phyloP scores from a whole-genome alignment of 2,888 invertebrate genomes.

The Lysandra coridon region DNA sequence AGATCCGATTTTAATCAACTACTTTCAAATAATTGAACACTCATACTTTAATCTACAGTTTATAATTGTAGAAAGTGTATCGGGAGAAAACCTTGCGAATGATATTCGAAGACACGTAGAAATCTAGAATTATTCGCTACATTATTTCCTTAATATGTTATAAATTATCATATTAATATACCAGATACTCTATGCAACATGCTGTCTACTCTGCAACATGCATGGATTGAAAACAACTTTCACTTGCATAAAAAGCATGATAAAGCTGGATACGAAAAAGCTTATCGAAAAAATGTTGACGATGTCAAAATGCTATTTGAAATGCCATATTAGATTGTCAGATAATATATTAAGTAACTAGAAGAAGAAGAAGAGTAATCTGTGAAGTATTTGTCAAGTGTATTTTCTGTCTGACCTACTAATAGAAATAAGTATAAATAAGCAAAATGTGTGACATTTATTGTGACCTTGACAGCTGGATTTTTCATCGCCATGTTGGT shows the following conservation, averaged over 20 bases:
- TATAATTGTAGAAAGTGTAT: constrained; percentile 17
- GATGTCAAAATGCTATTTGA: constrained; percentile 9
- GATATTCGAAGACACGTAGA: constrained; percentile 22
- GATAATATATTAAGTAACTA: neutral
- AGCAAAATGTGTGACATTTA: constrained; percentile 17
- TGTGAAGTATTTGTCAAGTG: neutral
- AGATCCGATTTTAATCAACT: constrained; percentile 19
- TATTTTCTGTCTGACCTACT: constrained; percentile 19
- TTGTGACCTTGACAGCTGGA: constrained; percentile 18
- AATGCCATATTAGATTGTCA: neutral
- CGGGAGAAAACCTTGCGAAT: constrained; percentile 19
- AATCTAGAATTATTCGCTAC: constrained; percentile 4
- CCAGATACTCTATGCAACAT: neutral
- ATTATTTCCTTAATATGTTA: constrained; percentile 9
- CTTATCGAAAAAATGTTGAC: constrained; percentile 14
- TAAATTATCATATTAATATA: constrained; percentile 15
- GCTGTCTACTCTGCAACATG: neutral
- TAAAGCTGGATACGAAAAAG: neutral
- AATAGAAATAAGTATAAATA: constrained; percentile 10
- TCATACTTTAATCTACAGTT: constrained; percentile 21
- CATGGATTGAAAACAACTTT: constrained; percentile 10
- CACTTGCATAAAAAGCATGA: neutral
- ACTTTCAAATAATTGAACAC: constrained; percentile 28
- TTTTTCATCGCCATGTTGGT: neutral
- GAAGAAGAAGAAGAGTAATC: neutral